Percentiles rank a stretch among this genome's conserved stretches.
Conservation (phyloP, 2,888 invertebrate genomes). For the Lasioglossum morio region DNA sequence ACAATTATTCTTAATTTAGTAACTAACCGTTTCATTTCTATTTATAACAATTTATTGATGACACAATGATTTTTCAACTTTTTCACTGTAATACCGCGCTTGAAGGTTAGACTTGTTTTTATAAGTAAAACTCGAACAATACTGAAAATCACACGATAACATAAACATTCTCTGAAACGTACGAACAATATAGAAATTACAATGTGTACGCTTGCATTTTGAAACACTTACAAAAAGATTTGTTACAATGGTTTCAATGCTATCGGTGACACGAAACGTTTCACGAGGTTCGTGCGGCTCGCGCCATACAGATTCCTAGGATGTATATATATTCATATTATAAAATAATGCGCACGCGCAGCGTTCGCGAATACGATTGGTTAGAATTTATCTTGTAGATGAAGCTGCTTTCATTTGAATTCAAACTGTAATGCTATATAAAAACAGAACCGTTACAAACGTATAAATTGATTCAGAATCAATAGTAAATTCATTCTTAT, state of each 20-base stretch:
- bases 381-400: constrained; percentile 28
- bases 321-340: not conserved
- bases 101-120: constrained; percentile 58
- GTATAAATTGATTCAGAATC: not conserved
- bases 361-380: constrained; percentile 18
- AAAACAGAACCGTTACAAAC: not conserved
- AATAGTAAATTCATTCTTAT: not conserved
- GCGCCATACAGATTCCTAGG: constrained; percentile 48
- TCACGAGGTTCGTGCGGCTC: constrained; percentile 59
- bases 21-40: not conserved
- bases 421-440: constrained; percentile 30
- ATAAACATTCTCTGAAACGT: not conserved
- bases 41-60: constrained; percentile 31
- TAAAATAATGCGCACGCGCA: constrained; percentile 3
- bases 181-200: not conserved
- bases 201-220: not conserved
- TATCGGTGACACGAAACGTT: constrained; percentile 29
- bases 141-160: constrained; percentile 28
- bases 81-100: constrained; percentile 6
- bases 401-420: constrained; percentile 70
- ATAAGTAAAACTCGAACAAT: not conserved
- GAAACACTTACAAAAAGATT: constrained; percentile 51
- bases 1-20: constrained; percentile 19
- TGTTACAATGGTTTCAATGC: constrained; percentile 40
- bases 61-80: not conserved